Conservation (phyloP, 2,888 invertebrate species). For the Crocallis elinguaria region DNA sequence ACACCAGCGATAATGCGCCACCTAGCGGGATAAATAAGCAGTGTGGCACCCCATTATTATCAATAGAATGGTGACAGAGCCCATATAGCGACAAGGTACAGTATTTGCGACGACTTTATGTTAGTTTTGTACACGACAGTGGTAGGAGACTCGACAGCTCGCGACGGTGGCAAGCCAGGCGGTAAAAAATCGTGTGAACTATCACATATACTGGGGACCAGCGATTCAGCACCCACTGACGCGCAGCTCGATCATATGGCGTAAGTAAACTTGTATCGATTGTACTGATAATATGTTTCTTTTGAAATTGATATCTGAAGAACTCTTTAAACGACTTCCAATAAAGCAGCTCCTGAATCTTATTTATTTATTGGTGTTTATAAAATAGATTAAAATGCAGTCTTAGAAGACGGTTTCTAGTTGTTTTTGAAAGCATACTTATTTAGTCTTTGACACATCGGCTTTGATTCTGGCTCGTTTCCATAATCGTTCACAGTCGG, state of each 20-base stretch:
- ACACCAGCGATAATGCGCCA: too few species aligned
- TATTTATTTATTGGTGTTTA: too few species aligned
- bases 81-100: not conserved
- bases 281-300: slow-evolving; percentile 9
- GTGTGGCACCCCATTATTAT: too few species aligned
- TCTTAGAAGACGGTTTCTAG: too few species aligned
- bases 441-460: too few species aligned
- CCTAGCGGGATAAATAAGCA: too few species aligned
- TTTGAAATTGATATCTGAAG: slow-evolving; percentile 2
- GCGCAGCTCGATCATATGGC: slow-evolving; percentile 89
- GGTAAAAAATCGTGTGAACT: slow-evolving; percentile 90
- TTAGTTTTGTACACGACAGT: slow-evolving; percentile 67
- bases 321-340: not conserved
- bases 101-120: slow-evolving; percentile 11
- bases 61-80: too few species aligned
- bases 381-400: too few species aligned
- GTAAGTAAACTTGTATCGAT: slow-evolving; percentile 61
- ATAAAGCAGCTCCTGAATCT: too few species aligned
- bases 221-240: slow-evolving; percentile 90
- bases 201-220: slow-evolving; percentile 95
- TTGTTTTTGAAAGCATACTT: too few species aligned
- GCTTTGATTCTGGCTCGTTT: too few species aligned
- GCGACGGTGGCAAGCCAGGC: slow-evolving; percentile 86
- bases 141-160: slow-evolving; percentile 93
- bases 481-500: too few species aligned